Base-by-base conservation (phyloP, 64 coral and sea anemone genomes). In the Montipora foliosa region DNA sequence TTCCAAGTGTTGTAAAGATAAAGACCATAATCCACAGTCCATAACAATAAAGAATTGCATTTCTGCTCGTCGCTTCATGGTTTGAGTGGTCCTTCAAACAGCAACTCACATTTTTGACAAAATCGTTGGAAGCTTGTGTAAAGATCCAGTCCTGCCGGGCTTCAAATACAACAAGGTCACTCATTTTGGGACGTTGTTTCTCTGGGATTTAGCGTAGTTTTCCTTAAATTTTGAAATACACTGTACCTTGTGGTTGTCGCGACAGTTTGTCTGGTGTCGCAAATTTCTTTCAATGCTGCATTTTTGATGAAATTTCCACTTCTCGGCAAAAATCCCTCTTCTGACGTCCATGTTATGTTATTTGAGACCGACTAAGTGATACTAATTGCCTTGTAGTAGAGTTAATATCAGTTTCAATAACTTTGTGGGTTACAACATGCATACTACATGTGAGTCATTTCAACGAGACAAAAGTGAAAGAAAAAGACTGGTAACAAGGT, bases 1-100 rank as follows among this genome's bases (percentile, higher is more conserved):
- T 80, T 85, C 91, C 91, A 93, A 44, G 91, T 93, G 85, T 53
- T 77, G 84, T 47, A 87, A 70, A 87, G n/a, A 74, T 93, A 24
- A 87, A 37, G 80, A n/a, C 95, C 91, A 19, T 91, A 87, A 82
- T 93, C 91, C 16, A 82, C 88, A 7, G 74, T 29, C 88, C 91
- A 94, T 4, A 94, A 17, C 6, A 91, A 74, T 8, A 96, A 6
- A 67, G 93, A 96, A 21, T 25, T 84, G 57, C 78, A 94, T 82
- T 91, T 96, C 67, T 96, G 95, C 9, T 73, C 53, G 58, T 12
- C 47, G 0, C 80, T 49, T 14, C 80, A 51, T 5, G 21, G 13
- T 87, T 95, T 95, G 22, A 89, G 51, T 21, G 92, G 92, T 1
- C 92, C 78, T 0, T 88, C 62, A 62, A 94, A 89, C 5, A 94